Conservation (phyloP, 2,797 vertebrate genomes). For the Argentina silus region DNA sequence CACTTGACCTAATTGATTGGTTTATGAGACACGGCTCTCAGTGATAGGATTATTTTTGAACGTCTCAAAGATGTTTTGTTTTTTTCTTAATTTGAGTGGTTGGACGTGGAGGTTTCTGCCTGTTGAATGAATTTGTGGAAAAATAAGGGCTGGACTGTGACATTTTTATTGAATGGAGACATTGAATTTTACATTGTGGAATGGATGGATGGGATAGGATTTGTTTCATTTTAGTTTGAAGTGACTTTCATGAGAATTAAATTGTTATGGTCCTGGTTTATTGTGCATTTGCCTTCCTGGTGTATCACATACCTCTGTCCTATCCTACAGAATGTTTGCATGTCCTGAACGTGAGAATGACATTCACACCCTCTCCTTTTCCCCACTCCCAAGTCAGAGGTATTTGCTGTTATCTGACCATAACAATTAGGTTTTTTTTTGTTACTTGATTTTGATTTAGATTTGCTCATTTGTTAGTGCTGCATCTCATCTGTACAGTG, state of each 20-base stretch:
- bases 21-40: slow-evolving; percentile 38
- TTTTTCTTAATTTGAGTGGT: slow-evolving; percentile 16
- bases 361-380: slow-evolving; percentile 7
- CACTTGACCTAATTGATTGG: slow-evolving; percentile 21
- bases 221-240: slow-evolving; percentile 52
- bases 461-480: neutral
- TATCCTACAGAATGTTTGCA: slow-evolving; percentile 5
- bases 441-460: neutral
- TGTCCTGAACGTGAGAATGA: neutral
- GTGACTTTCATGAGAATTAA: slow-evolving; percentile 36
- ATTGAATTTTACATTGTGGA: slow-evolving; percentile 32
- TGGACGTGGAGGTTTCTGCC: slow-evolving; percentile 42
- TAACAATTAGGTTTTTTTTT: neutral
- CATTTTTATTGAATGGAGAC: slow-evolving; percentile 45
- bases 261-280: slow-evolving; percentile 31
- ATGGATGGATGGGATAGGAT: slow-evolving; percentile 6
- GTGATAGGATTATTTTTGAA: slow-evolving; percentile 39
- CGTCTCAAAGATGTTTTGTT: slow-evolving; percentile 33
- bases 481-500: neutral
- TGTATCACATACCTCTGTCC: slow-evolving; percentile 3
- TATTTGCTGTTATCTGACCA: neutral
- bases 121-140: slow-evolving; percentile 29
- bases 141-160: slow-evolving; percentile 44
- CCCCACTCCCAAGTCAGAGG: neutral
- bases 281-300: slow-evolving; percentile 16